Evolutionary conservation across 2,888 invertebrate genomes (phyloP), one percentile per base, ranked within the genome.

Genomic region (Acanthosoma haemorrhoidale): DNA sequence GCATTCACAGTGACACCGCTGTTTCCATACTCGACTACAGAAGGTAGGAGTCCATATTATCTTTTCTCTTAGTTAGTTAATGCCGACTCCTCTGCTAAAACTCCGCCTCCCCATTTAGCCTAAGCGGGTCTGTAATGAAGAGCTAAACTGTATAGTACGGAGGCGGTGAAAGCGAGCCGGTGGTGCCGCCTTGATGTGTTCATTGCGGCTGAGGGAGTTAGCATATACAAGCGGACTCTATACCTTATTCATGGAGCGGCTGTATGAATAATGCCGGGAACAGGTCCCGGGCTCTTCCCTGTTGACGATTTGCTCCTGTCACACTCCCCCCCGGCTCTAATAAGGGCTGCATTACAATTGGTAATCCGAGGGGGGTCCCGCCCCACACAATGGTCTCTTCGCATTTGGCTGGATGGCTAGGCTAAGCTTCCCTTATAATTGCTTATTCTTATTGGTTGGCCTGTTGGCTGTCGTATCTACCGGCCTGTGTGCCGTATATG

Each of bases 291-390:
- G 29, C 15, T 6, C 25, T n/a, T 3, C 31, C 16, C 39, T 39
- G 34, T 68, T 69, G 69, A 69, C 71, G 69, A 71, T 71, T 71
- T 71, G 71, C 71, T 71, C 71, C 71, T 69, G 71, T 71, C 71
- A 71, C 64, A 34, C 61, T 25, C 60, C 15, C 25, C 32, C 29
- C 32, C 16, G 36, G 2, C 61, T 61, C 61, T 61, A 61, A 61
- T 61, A 61, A 61, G 61, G 36, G 38, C 61, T 25, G 25, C 71
- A 71, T 71, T 71, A 71, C 71, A 69, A 69, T 71, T 71, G 71
- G 68, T 69, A 68, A 71, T 69, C 57, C 66, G 13, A 60, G 11
- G 60, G 60, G 31, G 29, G 32, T 25, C 34, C 16, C n/a, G 25
- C 34, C 51, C 21, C 67, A 25, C 41, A 38, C 36, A 34, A 63